These are phyloP conservation scores for Erythrocebus patas DNA, from an alignment of 2,113 vertebrate genomes.

Conservation along the genomic window DNA sequence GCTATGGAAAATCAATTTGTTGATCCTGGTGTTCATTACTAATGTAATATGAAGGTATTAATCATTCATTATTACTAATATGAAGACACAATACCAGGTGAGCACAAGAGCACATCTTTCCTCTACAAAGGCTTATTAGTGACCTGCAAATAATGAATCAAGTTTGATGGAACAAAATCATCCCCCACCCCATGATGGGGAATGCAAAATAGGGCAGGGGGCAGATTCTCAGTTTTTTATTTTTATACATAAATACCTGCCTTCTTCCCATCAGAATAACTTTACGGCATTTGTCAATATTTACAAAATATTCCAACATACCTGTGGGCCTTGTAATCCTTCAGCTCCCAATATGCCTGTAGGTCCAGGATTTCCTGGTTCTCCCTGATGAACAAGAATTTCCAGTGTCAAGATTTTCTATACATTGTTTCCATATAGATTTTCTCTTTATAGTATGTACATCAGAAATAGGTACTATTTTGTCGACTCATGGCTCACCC, in stretches of 20 bases:
- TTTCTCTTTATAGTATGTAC: neutral
- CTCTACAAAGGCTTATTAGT: neutral
- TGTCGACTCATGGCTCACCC: neutral
- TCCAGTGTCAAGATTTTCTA: neutral
- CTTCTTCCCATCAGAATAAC: neutral
- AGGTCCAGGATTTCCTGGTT: conserved; percentile 33
- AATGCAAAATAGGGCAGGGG: neutral
- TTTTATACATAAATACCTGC: neutral
- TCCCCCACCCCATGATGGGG: fast-evolving
- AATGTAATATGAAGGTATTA: neutral
- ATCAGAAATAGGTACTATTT: neutral
- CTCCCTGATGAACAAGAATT: conserved; percentile 39
- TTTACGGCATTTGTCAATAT: neutral
- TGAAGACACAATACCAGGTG: neutral
- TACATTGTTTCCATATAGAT: neutral
- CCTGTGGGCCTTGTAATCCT: conserved; percentile 73
- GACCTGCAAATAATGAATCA: neutral
- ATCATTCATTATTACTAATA: neutral
- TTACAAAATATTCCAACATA: conserved; percentile 27
- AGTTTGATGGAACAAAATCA: neutral
- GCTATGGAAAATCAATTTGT: neutral
- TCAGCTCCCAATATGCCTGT: conserved; percentile 33
- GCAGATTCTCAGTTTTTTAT: neutral
- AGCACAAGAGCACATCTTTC: neutral
- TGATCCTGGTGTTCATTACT: neutral